A percentile compares a stretch with the other conserved stretches of the same genome.
Conservation (phyloP, 2,888 invertebrate species). For the Adela reaumurella region DNA sequence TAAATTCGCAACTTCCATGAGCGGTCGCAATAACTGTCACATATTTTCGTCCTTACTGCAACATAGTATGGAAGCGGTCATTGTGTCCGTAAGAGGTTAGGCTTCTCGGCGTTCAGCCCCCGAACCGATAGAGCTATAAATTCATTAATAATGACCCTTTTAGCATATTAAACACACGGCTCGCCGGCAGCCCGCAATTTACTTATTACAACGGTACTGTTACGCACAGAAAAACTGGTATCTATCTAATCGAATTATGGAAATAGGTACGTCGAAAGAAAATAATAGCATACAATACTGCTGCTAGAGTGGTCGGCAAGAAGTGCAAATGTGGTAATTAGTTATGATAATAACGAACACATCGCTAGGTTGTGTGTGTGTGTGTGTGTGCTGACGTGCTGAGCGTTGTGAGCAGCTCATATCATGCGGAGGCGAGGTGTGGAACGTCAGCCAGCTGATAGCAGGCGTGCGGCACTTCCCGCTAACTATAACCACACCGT, state of each 20-base stretch:
- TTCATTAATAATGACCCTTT: background rate
- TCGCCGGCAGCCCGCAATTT: background rate
- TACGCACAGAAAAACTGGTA: background rate
- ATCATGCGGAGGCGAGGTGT: too few species aligned
- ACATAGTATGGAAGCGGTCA: background rate
- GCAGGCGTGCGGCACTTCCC: too few species aligned
- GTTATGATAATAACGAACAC: conserved; percentile 3
- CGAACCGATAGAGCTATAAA: background rate
- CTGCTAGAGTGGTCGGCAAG: background rate
- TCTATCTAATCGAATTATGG: conserved; percentile 7
- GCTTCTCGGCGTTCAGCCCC: background rate
- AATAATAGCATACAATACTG: conserved; percentile 4
- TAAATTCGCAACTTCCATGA: background rate
- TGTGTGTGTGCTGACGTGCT: background rate
- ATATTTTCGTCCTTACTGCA: background rate
- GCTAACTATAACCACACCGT: too few species aligned
- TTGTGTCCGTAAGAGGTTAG: background rate
- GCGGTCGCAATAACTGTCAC: background rate
- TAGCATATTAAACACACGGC: background rate
- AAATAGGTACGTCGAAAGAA: conserved; percentile 3
- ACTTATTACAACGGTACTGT: background rate
- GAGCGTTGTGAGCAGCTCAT: too few species aligned
- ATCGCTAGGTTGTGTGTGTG: too few species aligned
- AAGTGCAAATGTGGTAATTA: conserved; percentile 4
- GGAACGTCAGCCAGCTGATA: too few species aligned